Evolutionary conservation across 2,113 vertebrate species (phyloP).

Genomic region (Pomatorhinus ruficollis): DNA sequence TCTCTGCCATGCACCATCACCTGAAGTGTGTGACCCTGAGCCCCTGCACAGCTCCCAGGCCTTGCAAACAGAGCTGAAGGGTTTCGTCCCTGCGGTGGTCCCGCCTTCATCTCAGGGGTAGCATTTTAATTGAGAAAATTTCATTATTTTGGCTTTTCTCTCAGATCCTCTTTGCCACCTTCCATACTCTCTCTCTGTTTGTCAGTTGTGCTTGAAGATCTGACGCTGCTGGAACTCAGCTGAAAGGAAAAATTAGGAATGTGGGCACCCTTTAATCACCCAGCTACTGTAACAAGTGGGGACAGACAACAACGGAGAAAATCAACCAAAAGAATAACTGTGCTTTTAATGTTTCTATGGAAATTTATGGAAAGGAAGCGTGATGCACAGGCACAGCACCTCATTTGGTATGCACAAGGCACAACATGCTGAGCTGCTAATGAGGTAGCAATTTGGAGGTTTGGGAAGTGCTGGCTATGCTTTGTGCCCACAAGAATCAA

Average conservation of each 20-base stretch:
- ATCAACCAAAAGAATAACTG: not conserved
- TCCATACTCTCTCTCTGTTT: accelerated
- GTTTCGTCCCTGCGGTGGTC: accelerated
- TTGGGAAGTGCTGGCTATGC: not conserved
- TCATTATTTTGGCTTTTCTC: not conserved
- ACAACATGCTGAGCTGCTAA: slow-evolving; percentile 28
- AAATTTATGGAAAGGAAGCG: not conserved
- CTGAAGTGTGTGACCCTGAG: not conserved
- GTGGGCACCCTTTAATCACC: not conserved
- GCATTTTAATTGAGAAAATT: not conserved
- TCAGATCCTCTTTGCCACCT: not conserved
- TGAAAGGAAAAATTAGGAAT: not conserved
- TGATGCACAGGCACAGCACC: not conserved
- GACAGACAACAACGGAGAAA: not conserved
- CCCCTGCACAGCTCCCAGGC: not conserved
- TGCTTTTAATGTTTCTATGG: slow-evolving; percentile 4
- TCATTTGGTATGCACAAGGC: not conserved
- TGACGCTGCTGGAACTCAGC: not conserved
- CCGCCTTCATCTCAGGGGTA: not conserved
- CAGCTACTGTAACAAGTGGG: not conserved
- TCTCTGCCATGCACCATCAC: too few relatives aligned
- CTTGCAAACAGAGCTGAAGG: not conserved
- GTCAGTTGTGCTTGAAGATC: not conserved
- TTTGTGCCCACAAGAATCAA: not conserved
- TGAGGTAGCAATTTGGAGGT: slow-evolving; percentile 11